Percentiles rank a stretch among this genome's conserved stretches.
phyloP scores from a whole-genome alignment of 2,113 vertebrate genomes.

The Grantiella picta region DNA sequence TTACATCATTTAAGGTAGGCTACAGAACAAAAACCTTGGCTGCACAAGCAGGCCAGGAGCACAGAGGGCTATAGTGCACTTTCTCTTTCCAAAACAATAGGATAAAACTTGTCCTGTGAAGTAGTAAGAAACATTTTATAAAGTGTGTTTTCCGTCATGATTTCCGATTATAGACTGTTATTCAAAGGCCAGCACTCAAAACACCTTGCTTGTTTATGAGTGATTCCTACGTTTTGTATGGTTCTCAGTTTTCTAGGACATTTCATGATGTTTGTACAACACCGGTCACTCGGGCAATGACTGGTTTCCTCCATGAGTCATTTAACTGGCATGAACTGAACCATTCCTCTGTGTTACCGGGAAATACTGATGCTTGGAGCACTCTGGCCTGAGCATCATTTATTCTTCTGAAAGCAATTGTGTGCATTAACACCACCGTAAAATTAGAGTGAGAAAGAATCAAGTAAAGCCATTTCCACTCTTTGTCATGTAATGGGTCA shows the following conservation, averaged over 20 bases:
- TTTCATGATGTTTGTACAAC: slow-evolving; percentile 48
- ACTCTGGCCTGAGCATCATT: neutral
- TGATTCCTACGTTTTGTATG: neutral
- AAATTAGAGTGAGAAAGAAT: neutral
- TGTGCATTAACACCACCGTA: neutral
- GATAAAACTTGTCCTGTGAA: neutral
- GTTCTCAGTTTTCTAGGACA: neutral
- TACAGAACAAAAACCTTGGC: slow-evolving; percentile 48
- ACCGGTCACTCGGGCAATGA: accelerated
- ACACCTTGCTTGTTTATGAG: neutral
- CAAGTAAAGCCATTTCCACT: neutral
- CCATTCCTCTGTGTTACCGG: neutral
- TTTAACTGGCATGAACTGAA: neutral
- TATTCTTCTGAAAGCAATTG: neutral
- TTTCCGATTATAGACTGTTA: slow-evolving; percentile 23
- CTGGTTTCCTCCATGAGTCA: neutral
- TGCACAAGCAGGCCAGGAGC: slow-evolving; percentile 33
- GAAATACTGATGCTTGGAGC: neutral
- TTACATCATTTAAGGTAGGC: slow-evolving; percentile 18
- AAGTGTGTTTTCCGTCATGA: neutral
- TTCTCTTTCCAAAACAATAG: slow-evolving; percentile 29
- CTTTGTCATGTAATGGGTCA: neutral
- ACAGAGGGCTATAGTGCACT: neutral
- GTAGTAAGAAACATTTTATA: neutral
- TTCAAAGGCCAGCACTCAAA: slow-evolving; percentile 23